These are phyloP conservation scores for Bubo scandiacus DNA, from an alignment of 2,113 vertebrate species.

Conservation along the genomic window DNA sequence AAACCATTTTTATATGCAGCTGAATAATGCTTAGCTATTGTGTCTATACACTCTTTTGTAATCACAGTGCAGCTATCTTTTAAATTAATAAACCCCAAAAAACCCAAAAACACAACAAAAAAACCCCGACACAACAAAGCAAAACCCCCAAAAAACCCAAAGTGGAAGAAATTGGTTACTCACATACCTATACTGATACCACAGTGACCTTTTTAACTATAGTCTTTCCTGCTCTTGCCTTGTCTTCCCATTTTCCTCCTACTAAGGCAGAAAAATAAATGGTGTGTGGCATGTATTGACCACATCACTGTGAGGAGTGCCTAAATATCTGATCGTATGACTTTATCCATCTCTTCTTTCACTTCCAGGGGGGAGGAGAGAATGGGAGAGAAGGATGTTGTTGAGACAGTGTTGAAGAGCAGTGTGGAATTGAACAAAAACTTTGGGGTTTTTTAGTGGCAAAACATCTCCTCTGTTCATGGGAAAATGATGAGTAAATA, in stretches of 20 bases:
- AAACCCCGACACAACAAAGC: not conserved
- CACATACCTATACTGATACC: not conserved
- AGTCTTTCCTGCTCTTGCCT: not conserved
- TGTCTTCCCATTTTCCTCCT: not conserved
- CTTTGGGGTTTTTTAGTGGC: not conserved
- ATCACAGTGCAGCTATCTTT: not conserved
- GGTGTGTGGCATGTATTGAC: rapidly evolving
- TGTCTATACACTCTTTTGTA: not conserved
- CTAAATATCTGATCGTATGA: not conserved
- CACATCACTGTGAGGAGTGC: not conserved
- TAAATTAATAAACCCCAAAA: not conserved
- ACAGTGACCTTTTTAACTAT: not conserved
- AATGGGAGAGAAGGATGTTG: not conserved
- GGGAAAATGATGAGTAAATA: not conserved
- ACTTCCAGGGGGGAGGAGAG: not conserved
- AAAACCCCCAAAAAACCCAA: not conserved
- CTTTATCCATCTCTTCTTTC: not conserved
- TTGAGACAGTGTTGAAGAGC: not conserved
- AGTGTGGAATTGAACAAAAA: not conserved
- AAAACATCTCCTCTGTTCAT: not conserved
- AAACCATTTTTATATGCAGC: not conserved
- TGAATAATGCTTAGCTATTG: not conserved
- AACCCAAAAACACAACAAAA: not conserved
- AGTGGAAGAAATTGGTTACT: not conserved
- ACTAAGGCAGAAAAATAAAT: not conserved